Evolutionary conservation across 2,888 invertebrate genomes (phyloP).

Genomic region (Megamerina dolium): DNA sequence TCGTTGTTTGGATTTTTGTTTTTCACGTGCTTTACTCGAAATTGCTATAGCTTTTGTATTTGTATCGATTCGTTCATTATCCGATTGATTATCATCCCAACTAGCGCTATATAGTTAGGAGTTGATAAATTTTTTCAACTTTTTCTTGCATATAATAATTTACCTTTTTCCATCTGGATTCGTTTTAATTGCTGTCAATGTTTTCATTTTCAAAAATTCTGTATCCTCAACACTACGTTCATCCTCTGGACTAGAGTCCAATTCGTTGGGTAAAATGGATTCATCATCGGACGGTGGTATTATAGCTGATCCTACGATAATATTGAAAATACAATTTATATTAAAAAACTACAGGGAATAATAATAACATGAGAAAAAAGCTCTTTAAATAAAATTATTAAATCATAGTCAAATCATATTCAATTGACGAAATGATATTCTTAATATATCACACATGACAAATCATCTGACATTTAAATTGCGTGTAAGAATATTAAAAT

Average conservation of each 20-base stretch:
- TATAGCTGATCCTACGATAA: too few relatives aligned
- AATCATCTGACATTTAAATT: too few relatives aligned
- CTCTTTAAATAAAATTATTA: too few relatives aligned
- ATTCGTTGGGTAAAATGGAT: conserved; percentile 22
- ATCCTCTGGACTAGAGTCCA: conserved; percentile 26
- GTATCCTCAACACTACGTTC: conserved; percentile 31
- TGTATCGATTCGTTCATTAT: conserved; percentile 27
- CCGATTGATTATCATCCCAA: conserved; percentile 40
- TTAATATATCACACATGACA: too few relatives aligned
- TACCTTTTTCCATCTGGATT: conserved; percentile 19
- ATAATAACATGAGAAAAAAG: too few relatives aligned
- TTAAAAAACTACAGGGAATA: too few relatives aligned
- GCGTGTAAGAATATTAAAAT: too few relatives aligned
- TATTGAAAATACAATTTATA: too few relatives aligned
- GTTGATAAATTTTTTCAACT: neutral
- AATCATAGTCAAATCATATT: too few relatives aligned
- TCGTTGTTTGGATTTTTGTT: conserved; percentile 32
- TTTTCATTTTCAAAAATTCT: conserved; percentile 33
- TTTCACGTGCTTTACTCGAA: conserved; percentile 26
- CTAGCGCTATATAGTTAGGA: conserved; percentile 28
- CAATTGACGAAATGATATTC: too few relatives aligned
- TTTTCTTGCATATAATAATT: neutral
- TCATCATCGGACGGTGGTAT: conserved; percentile 33
- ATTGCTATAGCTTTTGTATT: conserved; percentile 28
- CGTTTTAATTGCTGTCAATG: conserved; percentile 15